phyloP scores from a whole-genome alignment of 2,888 invertebrate species.

The Kryphioiulus occultus region DNA sequence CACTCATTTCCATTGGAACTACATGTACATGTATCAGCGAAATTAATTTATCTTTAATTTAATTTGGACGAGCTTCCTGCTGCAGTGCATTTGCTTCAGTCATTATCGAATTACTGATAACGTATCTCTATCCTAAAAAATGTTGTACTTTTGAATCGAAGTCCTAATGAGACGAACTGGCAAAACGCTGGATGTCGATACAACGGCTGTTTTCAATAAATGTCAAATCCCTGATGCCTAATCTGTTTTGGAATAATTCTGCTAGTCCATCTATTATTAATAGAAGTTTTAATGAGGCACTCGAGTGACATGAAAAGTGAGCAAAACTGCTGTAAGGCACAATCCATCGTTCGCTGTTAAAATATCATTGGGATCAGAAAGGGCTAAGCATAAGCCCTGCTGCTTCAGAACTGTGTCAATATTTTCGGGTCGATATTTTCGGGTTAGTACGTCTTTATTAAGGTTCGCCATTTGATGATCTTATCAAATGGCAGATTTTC shows the following conservation, averaged over 20 bases:
- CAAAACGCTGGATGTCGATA: not conserved
- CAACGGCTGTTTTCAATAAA: not conserved
- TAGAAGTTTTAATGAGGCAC: not conserved
- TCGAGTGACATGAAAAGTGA: not conserved
- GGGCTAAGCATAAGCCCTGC: not conserved
- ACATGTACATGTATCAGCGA: no score
- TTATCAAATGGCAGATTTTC: slow-evolving; percentile 3
- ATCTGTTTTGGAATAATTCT: not conserved
- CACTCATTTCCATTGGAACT: not conserved
- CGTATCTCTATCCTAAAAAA: not conserved
- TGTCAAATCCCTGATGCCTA: not conserved
- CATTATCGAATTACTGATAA: slow-evolving; percentile 1
- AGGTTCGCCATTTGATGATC: not conserved
- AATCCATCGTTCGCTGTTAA: not conserved
- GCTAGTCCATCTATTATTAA: not conserved
- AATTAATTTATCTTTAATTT: slow-evolving; percentile 4
- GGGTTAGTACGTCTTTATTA: not conserved
- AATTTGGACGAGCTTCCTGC: not conserved
- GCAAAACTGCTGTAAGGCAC: not conserved
- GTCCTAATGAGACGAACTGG: not conserved
- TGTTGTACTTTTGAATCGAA: not conserved
- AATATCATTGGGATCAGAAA: not conserved
- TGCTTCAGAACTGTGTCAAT: not conserved
- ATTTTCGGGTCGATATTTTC: not conserved
- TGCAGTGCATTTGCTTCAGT: not conserved